Conservation (phyloP, 2,113 vertebrate genomes). For the Indicator maculatus region DNA sequence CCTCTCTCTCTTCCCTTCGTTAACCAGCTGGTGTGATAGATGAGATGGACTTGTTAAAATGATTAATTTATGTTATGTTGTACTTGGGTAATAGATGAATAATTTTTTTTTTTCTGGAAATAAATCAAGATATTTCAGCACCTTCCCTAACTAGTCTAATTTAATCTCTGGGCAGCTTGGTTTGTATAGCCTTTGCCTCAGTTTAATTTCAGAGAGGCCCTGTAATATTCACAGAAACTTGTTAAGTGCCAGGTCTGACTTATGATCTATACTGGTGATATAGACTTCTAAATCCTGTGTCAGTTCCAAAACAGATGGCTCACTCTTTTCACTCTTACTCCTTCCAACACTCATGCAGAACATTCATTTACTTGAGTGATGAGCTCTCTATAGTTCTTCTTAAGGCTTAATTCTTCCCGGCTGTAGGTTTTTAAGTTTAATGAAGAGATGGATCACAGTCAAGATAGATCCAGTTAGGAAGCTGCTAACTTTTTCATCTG, state of each 20-base stretch:
- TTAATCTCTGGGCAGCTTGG: background rate
- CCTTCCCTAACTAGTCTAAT: background rate
- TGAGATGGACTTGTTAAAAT: background rate
- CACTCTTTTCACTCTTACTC: slow-evolving; percentile 26
- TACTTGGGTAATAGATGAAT: background rate
- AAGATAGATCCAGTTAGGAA: slow-evolving; percentile 46
- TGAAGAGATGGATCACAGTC: slow-evolving; percentile 64
- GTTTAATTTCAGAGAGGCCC: slow-evolving; percentile 24
- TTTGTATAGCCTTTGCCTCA: background rate
- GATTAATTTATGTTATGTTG: background rate
- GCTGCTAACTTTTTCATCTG: slow-evolving; percentile 14
- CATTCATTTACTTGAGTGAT: slow-evolving; percentile 67
- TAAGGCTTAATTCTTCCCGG: slow-evolving; percentile 21
- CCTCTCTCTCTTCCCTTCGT: accelerated
- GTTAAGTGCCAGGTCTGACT: slow-evolving; percentile 40
- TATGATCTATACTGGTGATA: slow-evolving; percentile 28
- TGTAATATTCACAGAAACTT: slow-evolving; percentile 42
- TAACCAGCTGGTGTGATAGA: background rate
- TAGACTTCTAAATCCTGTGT: slow-evolving; percentile 32
- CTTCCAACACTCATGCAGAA: slow-evolving; percentile 53
- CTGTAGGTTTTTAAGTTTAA: slow-evolving; percentile 65
- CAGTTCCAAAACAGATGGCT: slow-evolving; percentile 50
- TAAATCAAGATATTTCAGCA: background rate
- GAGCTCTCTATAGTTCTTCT: slow-evolving; percentile 38
- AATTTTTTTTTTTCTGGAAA: background rate